phyloP scores from a whole-genome alignment of 2,113 vertebrate genomes.

The Balaeniceps rex region DNA sequence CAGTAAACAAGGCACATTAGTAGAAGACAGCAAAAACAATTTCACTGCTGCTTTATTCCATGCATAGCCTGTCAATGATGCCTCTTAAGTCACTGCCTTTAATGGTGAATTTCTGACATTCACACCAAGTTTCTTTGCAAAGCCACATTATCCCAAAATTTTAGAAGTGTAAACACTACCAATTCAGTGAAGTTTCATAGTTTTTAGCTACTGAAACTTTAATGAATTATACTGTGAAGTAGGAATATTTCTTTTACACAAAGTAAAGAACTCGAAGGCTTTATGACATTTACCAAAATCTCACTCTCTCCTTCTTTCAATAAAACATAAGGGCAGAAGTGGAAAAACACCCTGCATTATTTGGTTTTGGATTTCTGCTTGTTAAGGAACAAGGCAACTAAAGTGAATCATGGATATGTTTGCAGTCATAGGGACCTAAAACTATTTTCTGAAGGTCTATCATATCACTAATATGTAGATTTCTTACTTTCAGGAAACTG shows the following conservation, averaged over 20 bases:
- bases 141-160: background rate
- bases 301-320: background rate
- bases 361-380: background rate
- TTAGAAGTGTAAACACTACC: background rate
- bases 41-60: background rate
- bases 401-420: background rate
- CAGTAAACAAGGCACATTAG: background rate
- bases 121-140: background rate
- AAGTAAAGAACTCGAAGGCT: background rate
- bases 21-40: background rate
- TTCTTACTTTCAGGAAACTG: background rate
- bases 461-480: background rate
- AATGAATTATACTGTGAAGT: background rate
- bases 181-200: background rate
- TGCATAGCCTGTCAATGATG: background rate
- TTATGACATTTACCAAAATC: slow-evolving; percentile 29
- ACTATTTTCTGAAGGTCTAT: background rate
- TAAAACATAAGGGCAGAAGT: background rate
- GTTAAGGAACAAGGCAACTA: background rate
- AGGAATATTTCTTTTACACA: background rate
- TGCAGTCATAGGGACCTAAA: background rate
- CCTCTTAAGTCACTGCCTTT: background rate
- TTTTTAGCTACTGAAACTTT: background rate
- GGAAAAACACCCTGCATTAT: background rate
- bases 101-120: background rate